Percentiles rank a stretch among this genome's conserved stretches.
Evolutionary conservation across 2,113 vertebrate genomes (phyloP).

Genomic region (Pseudolaguvia tuberculata): DNA sequence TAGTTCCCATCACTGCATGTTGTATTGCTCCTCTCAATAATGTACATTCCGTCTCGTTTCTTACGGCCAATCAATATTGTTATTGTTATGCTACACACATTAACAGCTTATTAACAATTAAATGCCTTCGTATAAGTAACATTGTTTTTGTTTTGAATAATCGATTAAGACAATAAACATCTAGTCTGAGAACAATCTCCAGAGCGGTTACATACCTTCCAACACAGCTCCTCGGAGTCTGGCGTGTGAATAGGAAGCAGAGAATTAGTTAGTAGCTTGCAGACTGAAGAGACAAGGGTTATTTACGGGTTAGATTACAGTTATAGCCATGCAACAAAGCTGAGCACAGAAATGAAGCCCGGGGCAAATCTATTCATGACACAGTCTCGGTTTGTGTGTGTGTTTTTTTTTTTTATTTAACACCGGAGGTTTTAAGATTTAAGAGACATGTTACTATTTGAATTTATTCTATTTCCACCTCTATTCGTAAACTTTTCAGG

Average conservation of each 20-base stretch:
- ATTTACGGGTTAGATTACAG: conserved; percentile 37
- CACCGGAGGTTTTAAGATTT: too few species aligned
- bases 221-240: conserved; percentile 92
- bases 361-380: conserved; percentile 2
- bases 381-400: neutral
- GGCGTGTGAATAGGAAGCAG: conserved; percentile 78
- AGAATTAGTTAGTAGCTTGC: conserved; percentile 79
- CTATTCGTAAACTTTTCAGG: neutral
- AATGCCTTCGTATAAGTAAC: too few species aligned
- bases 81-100: too few species aligned
- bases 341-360: conserved; percentile 9
- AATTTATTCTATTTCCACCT: neutral
- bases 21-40: too few species aligned
- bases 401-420: too few species aligned
- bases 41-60: too few species aligned
- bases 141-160: too few species aligned
- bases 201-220: conserved; percentile 84
- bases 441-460: neutral
- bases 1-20: too few species aligned
- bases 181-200: neutral
- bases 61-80: too few species aligned
- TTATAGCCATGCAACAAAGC: conserved; percentile 41
- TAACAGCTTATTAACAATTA: too few species aligned
- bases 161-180: too few species aligned
- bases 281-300: conserved; percentile 17